Conservation (phyloP, 2,888 invertebrate genomes). For the Antheraea assamensis region DNA sequence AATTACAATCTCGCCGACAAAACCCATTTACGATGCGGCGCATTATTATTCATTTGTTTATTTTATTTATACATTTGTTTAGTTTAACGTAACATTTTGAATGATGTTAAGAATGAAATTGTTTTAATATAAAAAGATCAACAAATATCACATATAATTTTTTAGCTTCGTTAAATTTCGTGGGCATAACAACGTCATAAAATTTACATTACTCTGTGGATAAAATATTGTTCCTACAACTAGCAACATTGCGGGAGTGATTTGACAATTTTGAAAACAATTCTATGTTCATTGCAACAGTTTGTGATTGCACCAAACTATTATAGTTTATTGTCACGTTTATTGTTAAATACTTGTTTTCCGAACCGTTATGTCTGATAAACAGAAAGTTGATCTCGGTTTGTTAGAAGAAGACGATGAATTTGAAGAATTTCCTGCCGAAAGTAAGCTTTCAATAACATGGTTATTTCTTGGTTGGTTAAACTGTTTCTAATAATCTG, state of each 20-base stretch:
- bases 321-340: too few species aligned
- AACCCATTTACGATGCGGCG: too few species aligned
- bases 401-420: conserved; percentile 99
- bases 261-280: background rate
- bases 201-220: background rate
- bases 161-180: too few species aligned
- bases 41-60: too few species aligned
- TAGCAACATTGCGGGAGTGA: background rate
- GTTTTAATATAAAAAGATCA: too few species aligned
- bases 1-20: too few species aligned
- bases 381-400: conserved; percentile 93
- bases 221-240: too few species aligned
- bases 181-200: background rate
- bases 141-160: too few species aligned
- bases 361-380: conserved; percentile 78
- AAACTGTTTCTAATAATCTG: conserved; percentile 20
- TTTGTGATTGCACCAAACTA: too few species aligned
- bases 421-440: conserved; percentile 99
- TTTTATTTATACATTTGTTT: too few species aligned
- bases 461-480: background rate
- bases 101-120: too few species aligned
- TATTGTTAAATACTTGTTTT: background rate
- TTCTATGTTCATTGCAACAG: background rate
- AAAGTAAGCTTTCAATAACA: conserved; percentile 84
- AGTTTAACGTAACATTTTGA: too few species aligned